Conservation (phyloP, 2,888 invertebrate genomes). For the Aphidoletes aphidimyza region DNA sequence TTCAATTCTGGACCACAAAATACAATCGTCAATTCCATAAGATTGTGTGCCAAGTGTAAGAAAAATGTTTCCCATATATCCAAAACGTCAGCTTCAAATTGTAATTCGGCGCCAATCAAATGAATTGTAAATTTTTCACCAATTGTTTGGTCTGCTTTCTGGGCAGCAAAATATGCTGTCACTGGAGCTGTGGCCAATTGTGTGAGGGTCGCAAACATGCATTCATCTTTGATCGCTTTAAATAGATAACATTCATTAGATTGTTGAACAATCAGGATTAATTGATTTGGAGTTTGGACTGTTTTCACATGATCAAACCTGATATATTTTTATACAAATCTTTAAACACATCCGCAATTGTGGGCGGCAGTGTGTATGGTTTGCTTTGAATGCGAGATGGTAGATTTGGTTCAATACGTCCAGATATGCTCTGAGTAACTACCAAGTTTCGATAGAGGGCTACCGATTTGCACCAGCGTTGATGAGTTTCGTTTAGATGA, state of each 20-base stretch:
- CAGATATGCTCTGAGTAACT: conserved; percentile 70
- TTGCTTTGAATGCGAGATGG: conserved; percentile 68
- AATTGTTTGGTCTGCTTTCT: conserved; percentile 12
- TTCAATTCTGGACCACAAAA: conserved; percentile 76
- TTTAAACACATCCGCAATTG: conserved; percentile 56
- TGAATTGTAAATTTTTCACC: conserved; percentile 60
- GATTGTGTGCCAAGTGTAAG: conserved; percentile 71
- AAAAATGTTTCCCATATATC: conserved; percentile 79
- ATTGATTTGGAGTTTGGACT: neutral
- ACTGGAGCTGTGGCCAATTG: conserved; percentile 75
- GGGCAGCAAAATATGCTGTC: conserved; percentile 62
- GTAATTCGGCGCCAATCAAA: conserved; percentile 70
- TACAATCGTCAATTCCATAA: conserved; percentile 70
- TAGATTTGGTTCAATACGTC: conserved; percentile 70
- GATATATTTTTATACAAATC: conserved; percentile 57
- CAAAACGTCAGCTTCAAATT: conserved; percentile 76
- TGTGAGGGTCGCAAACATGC: conserved; percentile 73
- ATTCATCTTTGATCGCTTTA: conserved; percentile 66
- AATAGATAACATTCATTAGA: neutral
- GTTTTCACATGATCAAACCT: conserved; percentile 55
- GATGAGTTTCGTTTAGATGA: conserved; percentile 69
- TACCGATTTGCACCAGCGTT: conserved; percentile 73
- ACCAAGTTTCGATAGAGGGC: conserved; percentile 72
- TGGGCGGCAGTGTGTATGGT: conserved; percentile 54
- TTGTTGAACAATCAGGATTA: conserved; percentile 37